phyloP scores from a whole-genome alignment of 2,797 vertebrate species.

The Molossus alvarezi region DNA sequence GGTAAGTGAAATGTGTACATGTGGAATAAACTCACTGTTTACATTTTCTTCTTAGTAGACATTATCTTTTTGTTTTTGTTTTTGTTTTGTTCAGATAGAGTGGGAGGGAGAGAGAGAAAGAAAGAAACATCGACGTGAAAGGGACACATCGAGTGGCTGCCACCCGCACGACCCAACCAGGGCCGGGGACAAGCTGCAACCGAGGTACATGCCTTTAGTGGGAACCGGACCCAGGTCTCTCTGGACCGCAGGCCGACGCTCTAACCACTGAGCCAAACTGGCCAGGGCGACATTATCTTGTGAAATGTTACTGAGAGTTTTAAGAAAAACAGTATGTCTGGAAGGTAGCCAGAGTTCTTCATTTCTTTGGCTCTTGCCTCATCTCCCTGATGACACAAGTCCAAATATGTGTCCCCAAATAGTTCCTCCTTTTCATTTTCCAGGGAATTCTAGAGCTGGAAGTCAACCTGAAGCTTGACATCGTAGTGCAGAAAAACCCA shows the following conservation, averaged over 20 bases:
- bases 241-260: too few species aligned
- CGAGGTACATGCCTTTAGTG: too few species aligned
- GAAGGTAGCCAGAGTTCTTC: background rate
- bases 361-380: background rate
- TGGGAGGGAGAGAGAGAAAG: too few species aligned
- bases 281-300: background rate
- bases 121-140: too few species aligned
- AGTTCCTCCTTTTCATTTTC: background rate
- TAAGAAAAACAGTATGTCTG: background rate
- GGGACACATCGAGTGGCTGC: too few species aligned
- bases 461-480: background rate
- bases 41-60: background rate
- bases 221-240: too few species aligned
- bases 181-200: too few species aligned
- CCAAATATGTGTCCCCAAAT: background rate
- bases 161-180: too few species aligned
- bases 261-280: too few species aligned
- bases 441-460: background rate
- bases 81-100: too few species aligned
- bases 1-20: background rate
- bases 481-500: background rate
- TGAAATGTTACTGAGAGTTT: constrained; percentile 17
- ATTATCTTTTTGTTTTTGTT: background rate
- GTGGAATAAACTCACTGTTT: background rate
- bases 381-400: background rate